These are phyloP conservation scores for Petrocephalus sullivani DNA, from an alignment of 2,797 vertebrate species.

Conservation along the genomic window DNA sequence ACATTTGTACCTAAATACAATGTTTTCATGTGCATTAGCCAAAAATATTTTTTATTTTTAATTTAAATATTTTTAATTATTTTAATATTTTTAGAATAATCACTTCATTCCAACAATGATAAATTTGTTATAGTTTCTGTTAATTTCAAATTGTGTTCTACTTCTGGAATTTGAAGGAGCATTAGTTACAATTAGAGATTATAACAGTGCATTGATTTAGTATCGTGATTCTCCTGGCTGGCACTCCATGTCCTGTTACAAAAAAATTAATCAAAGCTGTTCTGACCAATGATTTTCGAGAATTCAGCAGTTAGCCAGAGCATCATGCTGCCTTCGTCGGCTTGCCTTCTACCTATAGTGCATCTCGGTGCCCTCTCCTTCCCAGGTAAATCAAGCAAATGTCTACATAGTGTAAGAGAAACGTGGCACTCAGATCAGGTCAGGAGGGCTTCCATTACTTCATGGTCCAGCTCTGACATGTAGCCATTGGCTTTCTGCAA, in stretches of 20 bases:
- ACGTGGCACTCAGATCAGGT: not conserved
- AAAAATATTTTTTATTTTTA: not conserved
- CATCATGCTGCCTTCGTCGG: not conserved
- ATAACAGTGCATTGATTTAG: not conserved
- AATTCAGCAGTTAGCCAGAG: not conserved
- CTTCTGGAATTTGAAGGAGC: not conserved
- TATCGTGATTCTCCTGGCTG: not conserved
- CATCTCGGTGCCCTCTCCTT: not conserved
- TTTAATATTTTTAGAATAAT: not conserved
- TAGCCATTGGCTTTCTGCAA: not conserved
- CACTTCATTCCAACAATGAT: not conserved
- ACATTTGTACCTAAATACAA: not conserved
- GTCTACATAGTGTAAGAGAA: not conserved
- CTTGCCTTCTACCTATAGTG: not conserved
- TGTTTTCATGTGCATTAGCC: not conserved
- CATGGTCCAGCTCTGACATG: not conserved
- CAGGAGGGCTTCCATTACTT: not conserved
- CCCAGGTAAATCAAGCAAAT: not conserved
- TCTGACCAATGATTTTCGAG: not conserved
- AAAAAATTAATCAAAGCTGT: not conserved
- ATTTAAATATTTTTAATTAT: no score
- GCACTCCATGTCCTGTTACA: not conserved
- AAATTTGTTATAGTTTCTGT: not conserved
- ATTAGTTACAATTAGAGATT: not conserved
- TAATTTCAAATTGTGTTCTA: not conserved